Evolutionary conservation across 92 coral and sea anemone species (phyloP).

Genomic region (Virgularia gustaviana): DNA sequence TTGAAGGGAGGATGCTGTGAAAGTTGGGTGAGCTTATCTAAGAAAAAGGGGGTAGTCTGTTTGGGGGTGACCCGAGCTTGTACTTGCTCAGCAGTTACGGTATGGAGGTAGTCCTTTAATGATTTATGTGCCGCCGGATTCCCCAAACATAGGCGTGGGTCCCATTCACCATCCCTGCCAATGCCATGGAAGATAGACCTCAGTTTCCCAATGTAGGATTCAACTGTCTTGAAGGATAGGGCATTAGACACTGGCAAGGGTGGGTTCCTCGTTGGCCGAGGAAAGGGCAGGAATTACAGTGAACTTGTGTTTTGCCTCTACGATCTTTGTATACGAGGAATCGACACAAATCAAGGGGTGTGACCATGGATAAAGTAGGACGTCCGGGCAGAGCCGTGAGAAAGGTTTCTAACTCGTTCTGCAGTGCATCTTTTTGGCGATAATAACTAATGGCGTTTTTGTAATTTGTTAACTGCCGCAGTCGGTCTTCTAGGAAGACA

Average conservation of each 20-base stretch:
- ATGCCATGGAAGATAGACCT: background rate
- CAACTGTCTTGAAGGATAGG: background rate
- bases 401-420: background rate
- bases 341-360: conserved; percentile 2
- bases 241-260: background rate
- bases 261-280: background rate
- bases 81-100: no score
- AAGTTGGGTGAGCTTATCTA: no score
- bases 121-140: no score
- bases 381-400: background rate
- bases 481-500: background rate
- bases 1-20: no score
- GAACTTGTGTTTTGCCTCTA: background rate
- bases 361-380: background rate
- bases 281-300: background rate
- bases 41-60: no score
- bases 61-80: no score
- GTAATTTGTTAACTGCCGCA: background rate
- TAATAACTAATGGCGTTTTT: background rate
- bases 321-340: background rate
- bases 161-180: no score
- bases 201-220: no score
- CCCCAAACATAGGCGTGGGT: no score
- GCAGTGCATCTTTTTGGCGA: background rate
- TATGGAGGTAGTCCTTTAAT: no score